A percentile compares a stretch with the other conserved stretches of the same genome.
Conservation (phyloP, 1,140 invertebrate genomes). For the Hyles euphorbiae region DNA sequence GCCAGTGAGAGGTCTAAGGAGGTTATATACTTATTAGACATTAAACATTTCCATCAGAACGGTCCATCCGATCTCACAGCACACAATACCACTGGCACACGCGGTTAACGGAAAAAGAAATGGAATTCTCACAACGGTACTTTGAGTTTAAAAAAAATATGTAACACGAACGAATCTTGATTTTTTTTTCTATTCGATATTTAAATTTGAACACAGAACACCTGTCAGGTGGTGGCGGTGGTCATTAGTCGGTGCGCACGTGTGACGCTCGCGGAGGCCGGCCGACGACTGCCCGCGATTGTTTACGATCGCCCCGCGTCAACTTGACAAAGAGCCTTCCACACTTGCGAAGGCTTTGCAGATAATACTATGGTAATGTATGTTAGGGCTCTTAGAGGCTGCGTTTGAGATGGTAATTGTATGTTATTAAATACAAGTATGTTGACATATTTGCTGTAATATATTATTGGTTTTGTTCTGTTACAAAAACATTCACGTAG, state of each 20-base stretch:
- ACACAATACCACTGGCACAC: slow-evolving; percentile 47
- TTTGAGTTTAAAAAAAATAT: slow-evolving; percentile 29
- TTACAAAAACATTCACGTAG: too few species aligned
- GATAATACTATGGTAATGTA: slow-evolving; percentile 9
- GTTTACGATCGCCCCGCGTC: slow-evolving; percentile 58
- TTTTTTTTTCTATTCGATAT: slow-evolving; percentile 29
- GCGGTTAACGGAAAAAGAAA: slow-evolving; percentile 40
- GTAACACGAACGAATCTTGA: slow-evolving; percentile 43
- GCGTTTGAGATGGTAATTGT: too few species aligned
- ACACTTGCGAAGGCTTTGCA: slow-evolving; percentile 2
- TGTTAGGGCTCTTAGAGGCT: slow-evolving; percentile 10
- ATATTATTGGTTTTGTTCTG: background rate
- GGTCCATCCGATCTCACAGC: slow-evolving; percentile 44
- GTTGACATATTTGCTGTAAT: background rate
- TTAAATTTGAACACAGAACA: slow-evolving; percentile 28
- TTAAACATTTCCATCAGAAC: slow-evolving; percentile 33
- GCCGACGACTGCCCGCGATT: slow-evolving; percentile 58
- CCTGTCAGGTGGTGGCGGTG: slow-evolving; percentile 31
- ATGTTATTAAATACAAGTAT: background rate
- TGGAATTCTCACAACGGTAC: slow-evolving; percentile 37
- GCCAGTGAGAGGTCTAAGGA: slow-evolving; percentile 8
- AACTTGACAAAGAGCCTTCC: slow-evolving; percentile 38
- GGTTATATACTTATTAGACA: slow-evolving; percentile 8
- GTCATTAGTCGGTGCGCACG: slow-evolving; percentile 22
- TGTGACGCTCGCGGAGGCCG: slow-evolving; percentile 51